Conservation (phyloP, 2,797 vertebrate species). For the Molothrus aeneus region DNA sequence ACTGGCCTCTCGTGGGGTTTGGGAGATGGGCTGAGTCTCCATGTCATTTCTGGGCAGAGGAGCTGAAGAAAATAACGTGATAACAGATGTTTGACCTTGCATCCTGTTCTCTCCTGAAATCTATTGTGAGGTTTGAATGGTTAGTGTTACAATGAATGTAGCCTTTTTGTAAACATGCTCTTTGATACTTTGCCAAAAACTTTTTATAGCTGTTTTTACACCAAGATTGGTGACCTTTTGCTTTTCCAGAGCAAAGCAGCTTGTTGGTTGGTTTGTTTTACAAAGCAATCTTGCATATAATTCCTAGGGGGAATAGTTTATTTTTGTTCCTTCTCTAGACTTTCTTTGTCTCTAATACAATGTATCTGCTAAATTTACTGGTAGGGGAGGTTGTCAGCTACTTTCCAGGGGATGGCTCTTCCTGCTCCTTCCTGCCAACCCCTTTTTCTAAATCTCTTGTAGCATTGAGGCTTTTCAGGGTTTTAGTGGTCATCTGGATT, state of each 20-base stretch:
- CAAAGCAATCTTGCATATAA: slow-evolving; percentile 3
- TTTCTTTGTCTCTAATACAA: slow-evolving; percentile 33
- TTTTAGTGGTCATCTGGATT: neutral
- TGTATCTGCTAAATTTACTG: slow-evolving; percentile 25
- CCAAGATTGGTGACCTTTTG: slow-evolving; percentile 23
- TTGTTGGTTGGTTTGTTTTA: slow-evolving; percentile 25
- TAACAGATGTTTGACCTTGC: slow-evolving; percentile 48
- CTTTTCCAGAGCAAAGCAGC: slow-evolving; percentile 36
- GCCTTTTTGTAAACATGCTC: slow-evolving; percentile 17
- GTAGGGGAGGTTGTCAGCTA: neutral
- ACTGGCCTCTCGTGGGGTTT: neutral
- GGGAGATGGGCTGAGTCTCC: neutral
- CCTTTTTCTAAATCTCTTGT: neutral
- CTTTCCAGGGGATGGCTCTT: neutral
- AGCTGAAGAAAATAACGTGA: neutral
- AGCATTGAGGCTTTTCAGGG: neutral
- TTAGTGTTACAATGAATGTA: neutral
- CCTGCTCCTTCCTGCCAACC: neutral
- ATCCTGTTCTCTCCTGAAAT: slow-evolving; percentile 45
- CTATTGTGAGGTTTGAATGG: slow-evolving; percentile 45
- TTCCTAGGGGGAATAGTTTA: slow-evolving; percentile 20
- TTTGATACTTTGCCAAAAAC: slow-evolving; percentile 43
- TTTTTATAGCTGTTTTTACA: slow-evolving; percentile 53
- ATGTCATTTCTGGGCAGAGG: slow-evolving; percentile 27
- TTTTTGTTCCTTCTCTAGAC: slow-evolving; percentile 24